phyloP scores from a whole-genome alignment of 2,888 invertebrate genomes.

The Steromphala cineraria region DNA sequence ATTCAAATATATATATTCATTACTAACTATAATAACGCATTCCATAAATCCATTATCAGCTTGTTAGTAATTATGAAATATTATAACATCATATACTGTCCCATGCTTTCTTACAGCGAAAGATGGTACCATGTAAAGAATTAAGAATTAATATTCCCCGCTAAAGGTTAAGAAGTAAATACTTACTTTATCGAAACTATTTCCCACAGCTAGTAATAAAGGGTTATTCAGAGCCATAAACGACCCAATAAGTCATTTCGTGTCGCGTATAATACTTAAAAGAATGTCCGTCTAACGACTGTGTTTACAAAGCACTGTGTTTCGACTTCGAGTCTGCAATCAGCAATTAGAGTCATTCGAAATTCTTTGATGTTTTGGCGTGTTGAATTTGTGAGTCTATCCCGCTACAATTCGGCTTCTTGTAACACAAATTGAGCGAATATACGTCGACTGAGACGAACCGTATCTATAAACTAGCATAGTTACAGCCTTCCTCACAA shows the following conservation, averaged over 20 bases:
- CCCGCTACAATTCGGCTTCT: background rate
- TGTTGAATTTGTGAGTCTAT: background rate
- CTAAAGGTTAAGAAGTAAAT: too few relatives aligned
- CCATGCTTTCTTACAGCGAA: too few relatives aligned
- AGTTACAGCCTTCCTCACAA: background rate
- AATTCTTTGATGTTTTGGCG: background rate
- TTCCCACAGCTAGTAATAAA: background rate
- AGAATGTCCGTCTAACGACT: background rate
- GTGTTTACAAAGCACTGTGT: background rate
- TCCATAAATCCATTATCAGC: too few relatives aligned
- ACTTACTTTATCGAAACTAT: too few relatives aligned
- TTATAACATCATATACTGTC: too few relatives aligned
- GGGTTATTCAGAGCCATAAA: background rate
- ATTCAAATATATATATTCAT: too few relatives aligned
- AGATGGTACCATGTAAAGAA: too few relatives aligned
- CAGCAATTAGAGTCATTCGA: background rate
- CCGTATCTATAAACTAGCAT: background rate
- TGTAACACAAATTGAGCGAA: background rate
- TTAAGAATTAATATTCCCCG: too few relatives aligned
- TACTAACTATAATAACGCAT: too few relatives aligned
- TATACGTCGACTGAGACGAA: background rate
- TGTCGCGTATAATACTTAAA: background rate
- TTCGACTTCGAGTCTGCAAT: background rate
- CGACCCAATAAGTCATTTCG: background rate
- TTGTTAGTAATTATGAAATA: too few relatives aligned